Evolutionary conservation across 2,888 invertebrate genomes (phyloP).

Genomic region (Drosophila robusta): DNA sequence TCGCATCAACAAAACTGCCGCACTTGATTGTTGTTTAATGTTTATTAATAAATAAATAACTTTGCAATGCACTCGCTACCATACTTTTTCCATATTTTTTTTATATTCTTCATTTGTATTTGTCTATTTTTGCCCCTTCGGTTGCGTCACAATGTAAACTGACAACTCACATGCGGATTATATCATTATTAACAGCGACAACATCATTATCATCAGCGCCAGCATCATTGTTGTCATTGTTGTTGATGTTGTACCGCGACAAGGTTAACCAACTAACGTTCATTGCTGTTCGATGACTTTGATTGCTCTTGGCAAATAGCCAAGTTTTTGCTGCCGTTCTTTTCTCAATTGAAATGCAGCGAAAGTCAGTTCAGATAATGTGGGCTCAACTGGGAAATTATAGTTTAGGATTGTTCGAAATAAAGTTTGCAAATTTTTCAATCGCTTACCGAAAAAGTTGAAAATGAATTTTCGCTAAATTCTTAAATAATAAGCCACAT

Average conservation of each 20-base stretch:
- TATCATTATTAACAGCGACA: background rate
- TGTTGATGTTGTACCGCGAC: background rate
- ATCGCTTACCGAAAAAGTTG: too few relatives aligned
- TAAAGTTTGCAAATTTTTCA: too few relatives aligned
- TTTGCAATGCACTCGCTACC: slow-evolving; percentile 16
- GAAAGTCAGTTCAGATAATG: slow-evolving; percentile 1
- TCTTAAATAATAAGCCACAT: too few relatives aligned
- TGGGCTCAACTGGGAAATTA: background rate
- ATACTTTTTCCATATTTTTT: slow-evolving; percentile 1
- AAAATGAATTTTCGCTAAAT: too few relatives aligned
- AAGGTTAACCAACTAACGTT: slow-evolving; percentile 14
- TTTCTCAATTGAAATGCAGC: background rate
- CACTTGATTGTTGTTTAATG: slow-evolving; percentile 29
- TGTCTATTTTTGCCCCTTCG: too few relatives aligned
- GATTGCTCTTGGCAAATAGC: slow-evolving; percentile 5
- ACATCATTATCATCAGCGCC: background rate
- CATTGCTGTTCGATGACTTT: background rate
- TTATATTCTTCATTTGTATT: background rate
- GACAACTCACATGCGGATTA: slow-evolving; percentile 2
- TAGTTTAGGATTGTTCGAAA: background rate
- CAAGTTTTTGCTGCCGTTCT: background rate
- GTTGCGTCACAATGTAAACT: background rate
- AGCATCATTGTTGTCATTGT: background rate
- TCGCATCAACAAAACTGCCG: slow-evolving; percentile 6
- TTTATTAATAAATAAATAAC: slow-evolving; percentile 26